These are phyloP conservation scores for Pipistrellus pygmaeus DNA, from an alignment of 2,797 vertebrate species.

Conservation along the genomic window DNA sequence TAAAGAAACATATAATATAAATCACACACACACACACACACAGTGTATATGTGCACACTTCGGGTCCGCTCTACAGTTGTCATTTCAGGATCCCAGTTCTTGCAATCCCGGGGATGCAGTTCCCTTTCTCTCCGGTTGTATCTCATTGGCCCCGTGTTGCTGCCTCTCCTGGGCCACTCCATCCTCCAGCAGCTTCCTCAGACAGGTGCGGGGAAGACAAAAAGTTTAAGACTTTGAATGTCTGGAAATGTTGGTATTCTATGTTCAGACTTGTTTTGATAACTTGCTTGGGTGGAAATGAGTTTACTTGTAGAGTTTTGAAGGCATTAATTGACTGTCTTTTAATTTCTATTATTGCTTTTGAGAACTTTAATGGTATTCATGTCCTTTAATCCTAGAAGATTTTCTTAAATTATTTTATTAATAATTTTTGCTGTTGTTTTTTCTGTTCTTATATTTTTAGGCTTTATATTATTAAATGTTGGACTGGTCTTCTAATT, in stretches of 20 bases:
- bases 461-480: not conserved
- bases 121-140: not conserved
- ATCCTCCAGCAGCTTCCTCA: not conserved
- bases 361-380: not conserved
- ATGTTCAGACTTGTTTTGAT: not conserved
- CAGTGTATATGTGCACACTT: too few relatives aligned
- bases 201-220: not conserved
- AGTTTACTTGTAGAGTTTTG: not conserved
- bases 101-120: not conserved
- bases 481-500: not conserved
- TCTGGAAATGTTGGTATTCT: not conserved
- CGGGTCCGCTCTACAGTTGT: not conserved
- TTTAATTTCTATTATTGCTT: not conserved
- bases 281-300: not conserved
- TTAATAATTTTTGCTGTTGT: not conserved
- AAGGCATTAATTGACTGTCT: not conserved
- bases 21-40: not conserved
- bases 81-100: not conserved
- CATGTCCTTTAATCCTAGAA: not conserved
- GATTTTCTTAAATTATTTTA: not conserved
- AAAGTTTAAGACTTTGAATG: not conserved
- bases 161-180: not conserved
- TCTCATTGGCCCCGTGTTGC: not conserved
- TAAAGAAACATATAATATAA: not conserved
- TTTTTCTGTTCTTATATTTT: not conserved